phyloP scores from a whole-genome alignment of 2,797 vertebrate species.

The Centroberyx gerrardi region DNA sequence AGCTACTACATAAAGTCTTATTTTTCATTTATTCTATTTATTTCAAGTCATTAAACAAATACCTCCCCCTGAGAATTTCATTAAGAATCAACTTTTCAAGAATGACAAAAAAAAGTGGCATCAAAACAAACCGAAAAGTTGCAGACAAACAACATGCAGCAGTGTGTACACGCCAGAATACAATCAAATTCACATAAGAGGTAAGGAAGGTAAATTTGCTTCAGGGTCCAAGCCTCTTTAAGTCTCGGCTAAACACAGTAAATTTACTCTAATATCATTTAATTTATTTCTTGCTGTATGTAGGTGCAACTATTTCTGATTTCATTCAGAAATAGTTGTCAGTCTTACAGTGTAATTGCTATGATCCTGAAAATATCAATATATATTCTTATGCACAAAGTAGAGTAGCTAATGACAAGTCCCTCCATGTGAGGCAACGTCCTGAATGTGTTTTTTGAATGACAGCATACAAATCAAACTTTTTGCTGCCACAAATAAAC shows the following conservation, averaged over 20 bases:
- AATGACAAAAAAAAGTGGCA: too few relatives aligned
- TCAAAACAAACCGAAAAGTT: neutral
- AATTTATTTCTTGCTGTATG: neutral
- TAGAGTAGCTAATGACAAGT: neutral
- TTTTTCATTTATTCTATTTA: neutral
- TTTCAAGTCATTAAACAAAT: neutral
- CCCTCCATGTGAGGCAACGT: slow-evolving; percentile 31
- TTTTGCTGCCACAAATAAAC: slow-evolving; percentile 30
- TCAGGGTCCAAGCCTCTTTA: neutral
- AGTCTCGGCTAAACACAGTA: neutral
- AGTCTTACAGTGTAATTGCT: neutral
- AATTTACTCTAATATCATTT: neutral
- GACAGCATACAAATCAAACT: slow-evolving; percentile 12
- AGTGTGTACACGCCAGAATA: neutral
- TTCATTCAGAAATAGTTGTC: neutral
- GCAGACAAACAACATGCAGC: neutral
- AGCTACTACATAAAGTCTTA: neutral
- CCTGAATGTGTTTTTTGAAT: slow-evolving; percentile 22
- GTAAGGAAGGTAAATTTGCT: neutral
- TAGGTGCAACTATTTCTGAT: neutral
- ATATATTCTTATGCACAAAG: neutral
- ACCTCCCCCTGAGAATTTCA: neutral
- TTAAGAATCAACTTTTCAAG: neutral
- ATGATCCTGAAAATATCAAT: slow-evolving; percentile 14
- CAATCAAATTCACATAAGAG: neutral